phyloP scores from a whole-genome alignment of 1,140 invertebrate genomes.

The Dreissena rostriformis region DNA sequence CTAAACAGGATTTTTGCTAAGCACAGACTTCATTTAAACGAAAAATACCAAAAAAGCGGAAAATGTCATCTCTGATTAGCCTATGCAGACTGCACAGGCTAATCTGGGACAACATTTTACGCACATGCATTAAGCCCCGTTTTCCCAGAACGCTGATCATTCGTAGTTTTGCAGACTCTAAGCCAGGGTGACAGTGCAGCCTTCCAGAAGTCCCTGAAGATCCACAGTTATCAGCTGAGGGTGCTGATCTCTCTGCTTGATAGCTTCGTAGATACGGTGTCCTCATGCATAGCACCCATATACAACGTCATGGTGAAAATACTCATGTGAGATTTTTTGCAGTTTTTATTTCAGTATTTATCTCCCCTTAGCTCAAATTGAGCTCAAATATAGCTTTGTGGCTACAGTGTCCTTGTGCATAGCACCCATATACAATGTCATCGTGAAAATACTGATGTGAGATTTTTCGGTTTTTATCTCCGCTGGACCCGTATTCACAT shows the following conservation, averaged over 20 bases:
- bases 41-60: no score
- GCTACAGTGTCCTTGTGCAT: constrained; percentile 63
- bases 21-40: no score
- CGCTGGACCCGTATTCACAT: no score
- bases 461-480: no score
- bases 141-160: not conserved
- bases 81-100: not conserved
- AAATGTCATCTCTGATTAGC: no score
- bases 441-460: constrained; percentile 67
- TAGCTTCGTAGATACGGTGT: constrained; percentile 66
- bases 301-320: constrained; percentile 65
- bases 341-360: no score
- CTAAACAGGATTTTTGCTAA: no score
- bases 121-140: not conserved
- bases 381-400: constrained; percentile 59
- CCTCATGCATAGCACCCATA: constrained; percentile 59
- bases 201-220: constrained; percentile 74
- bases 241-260: constrained; percentile 71
- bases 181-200: constrained; percentile 74
- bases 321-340: constrained; percentile 60
- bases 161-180: constrained; percentile 52
- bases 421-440: constrained; percentile 55
- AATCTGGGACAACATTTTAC: no score
- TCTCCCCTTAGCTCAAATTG: no score
- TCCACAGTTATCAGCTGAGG: constrained; percentile 76